These are phyloP conservation scores for Trileptium ribeirensis DNA, from an alignment of 2,888 invertebrate species.

Conservation along the genomic window DNA sequence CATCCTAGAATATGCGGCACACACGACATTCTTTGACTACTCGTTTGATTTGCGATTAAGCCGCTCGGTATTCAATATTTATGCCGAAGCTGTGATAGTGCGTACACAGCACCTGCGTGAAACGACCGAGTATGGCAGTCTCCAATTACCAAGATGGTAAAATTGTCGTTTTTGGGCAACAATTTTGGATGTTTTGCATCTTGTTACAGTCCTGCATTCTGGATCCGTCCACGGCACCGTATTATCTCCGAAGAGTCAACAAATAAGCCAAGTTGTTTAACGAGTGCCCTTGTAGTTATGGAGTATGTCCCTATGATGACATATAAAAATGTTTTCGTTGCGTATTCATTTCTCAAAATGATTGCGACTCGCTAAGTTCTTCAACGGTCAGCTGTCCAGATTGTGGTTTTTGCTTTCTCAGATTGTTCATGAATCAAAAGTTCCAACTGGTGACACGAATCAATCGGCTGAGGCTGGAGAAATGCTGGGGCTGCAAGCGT, in stretches of 20 bases:
- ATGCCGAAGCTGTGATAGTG: not conserved
- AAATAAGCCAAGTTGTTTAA: not conserved
- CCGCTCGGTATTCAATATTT: slow-evolving; percentile 16
- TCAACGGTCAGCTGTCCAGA: not conserved
- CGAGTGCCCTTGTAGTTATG: not conserved
- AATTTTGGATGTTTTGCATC: slow-evolving; percentile 8
- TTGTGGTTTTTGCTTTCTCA: not conserved
- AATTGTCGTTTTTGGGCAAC: slow-evolving; percentile 14
- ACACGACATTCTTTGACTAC: not conserved
- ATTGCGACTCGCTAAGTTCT: not conserved
- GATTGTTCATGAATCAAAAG: not conserved
- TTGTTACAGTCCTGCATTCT: not conserved
- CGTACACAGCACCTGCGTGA: not conserved
- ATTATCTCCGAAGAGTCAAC: not conserved
- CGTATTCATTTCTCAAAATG: not conserved
- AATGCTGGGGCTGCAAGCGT: not conserved
- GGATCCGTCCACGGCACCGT: not conserved
- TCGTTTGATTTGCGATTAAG: not conserved
- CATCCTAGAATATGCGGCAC: not conserved
- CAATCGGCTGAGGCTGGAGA: not conserved
- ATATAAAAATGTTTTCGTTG: not conserved
- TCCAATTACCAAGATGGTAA: not conserved
- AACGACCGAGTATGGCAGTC: not conserved
- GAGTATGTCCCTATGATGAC: not conserved
- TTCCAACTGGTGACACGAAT: not conserved